Evolutionary conservation across 2,888 invertebrate genomes (phyloP).

Genomic region (Mystacides longicornis): DNA sequence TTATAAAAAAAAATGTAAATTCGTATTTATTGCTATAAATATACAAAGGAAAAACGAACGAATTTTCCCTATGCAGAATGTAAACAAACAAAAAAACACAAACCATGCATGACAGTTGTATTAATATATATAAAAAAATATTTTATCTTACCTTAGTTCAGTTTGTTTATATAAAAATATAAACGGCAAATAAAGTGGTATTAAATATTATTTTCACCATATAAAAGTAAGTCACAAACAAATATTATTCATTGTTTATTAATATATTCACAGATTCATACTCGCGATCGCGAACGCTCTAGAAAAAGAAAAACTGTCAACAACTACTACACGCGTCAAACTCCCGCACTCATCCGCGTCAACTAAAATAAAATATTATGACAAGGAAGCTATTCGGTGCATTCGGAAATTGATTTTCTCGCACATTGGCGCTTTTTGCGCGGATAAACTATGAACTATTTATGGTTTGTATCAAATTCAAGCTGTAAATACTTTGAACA

Average conservation of each 20-base stretch:
- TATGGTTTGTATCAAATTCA: too few species aligned
- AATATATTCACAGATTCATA: not conserved
- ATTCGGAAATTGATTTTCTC: conserved; percentile 1
- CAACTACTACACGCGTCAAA: not conserved
- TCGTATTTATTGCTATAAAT: too few species aligned
- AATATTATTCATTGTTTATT: not conserved
- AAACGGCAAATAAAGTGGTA: too few species aligned
- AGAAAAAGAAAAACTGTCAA: not conserved
- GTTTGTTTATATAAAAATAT: not conserved
- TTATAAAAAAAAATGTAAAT: too few species aligned
- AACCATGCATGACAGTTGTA: too few species aligned
- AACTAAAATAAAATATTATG: not conserved
- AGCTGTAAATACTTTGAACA: too few species aligned
- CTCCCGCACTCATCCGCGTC: not conserved
- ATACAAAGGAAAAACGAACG: too few species aligned
- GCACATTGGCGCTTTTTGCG: not conserved
- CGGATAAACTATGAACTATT: not conserved
- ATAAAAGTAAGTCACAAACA: not conserved
- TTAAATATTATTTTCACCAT: not conserved
- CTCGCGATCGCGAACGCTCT: not conserved
- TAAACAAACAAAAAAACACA: not conserved
- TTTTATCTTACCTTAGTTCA: not conserved
- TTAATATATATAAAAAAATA: not conserved
- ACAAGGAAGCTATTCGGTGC: not conserved
- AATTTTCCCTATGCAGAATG: not conserved